A percentile compares a stretch with the other conserved stretches of the same genome.
Conservation (phyloP, 2,797 vertebrate genomes). For the Capromys pilorides region DNA sequence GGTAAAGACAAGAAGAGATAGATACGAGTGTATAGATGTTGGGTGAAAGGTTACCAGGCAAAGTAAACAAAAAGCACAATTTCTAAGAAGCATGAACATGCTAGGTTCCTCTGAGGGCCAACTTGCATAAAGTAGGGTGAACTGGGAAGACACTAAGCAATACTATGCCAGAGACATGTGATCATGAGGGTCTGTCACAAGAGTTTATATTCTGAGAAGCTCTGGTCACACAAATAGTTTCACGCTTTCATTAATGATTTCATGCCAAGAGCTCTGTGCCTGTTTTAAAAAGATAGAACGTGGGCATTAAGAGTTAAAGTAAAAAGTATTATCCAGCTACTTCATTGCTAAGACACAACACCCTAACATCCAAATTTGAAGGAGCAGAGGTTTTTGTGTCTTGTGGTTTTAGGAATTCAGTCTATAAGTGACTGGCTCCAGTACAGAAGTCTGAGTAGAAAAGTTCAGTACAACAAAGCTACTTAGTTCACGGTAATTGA, state of each 20-base stretch:
- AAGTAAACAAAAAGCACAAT: not conserved
- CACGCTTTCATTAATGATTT: not conserved
- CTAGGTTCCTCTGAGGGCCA: not conserved
- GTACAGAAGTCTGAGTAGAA: not conserved
- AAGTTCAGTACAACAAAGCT: not conserved
- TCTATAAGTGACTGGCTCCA: not conserved
- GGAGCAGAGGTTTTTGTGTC: not conserved
- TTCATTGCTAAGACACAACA: not conserved
- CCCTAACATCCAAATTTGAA: not conserved
- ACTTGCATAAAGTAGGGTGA: not conserved
- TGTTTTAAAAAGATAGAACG: not conserved
- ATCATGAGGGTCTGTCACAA: not conserved
- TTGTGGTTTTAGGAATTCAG: not conserved
- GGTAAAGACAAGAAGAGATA: not conserved
- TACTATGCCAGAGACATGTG: not conserved
- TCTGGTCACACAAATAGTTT: not conserved
- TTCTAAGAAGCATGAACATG: not conserved
- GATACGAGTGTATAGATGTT: not conserved
- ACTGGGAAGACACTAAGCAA: not conserved
- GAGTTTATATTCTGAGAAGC: not conserved
- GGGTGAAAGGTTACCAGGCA: not conserved
- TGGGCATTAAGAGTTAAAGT: not conserved
- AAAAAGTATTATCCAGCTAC: not conserved
- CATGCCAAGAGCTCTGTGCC: not conserved
- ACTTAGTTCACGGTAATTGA: not conserved